phyloP scores from a whole-genome alignment of 2,888 invertebrate species.

The Aphodius granarius region DNA sequence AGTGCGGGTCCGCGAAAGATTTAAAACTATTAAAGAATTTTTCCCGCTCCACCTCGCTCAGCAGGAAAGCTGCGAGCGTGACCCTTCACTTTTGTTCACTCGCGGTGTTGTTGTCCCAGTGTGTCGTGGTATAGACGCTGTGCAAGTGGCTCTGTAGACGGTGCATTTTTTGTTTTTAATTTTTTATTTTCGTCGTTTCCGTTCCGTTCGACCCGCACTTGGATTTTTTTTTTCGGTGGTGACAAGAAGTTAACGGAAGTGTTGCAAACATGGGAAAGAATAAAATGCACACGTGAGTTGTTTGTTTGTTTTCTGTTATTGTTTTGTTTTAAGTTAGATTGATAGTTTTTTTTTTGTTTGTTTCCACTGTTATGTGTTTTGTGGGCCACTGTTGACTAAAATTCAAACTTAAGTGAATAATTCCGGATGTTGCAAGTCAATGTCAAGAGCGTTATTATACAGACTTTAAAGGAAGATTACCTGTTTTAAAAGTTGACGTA shows the following conservation, averaged over 20 bases:
- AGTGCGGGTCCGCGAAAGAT: conserved; percentile 20
- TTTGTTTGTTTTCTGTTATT: background rate
- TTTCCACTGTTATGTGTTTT: background rate
- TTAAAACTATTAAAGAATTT: conserved; percentile 26
- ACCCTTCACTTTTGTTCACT: conserved; percentile 27
- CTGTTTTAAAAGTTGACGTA: background rate
- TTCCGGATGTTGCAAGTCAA: background rate
- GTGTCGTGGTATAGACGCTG: background rate
- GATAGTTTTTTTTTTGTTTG: too few species aligned
- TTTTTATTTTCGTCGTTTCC: background rate
- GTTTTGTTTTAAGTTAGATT: background rate
- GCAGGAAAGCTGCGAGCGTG: conserved; percentile 16
- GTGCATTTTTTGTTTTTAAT: background rate
- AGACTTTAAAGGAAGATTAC: background rate
- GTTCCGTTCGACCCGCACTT: background rate
- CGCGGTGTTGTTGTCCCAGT: background rate
- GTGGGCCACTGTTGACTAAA: background rate
- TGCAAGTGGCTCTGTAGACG: background rate
- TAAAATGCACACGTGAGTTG: conserved; percentile 41
- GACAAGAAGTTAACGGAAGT: background rate
- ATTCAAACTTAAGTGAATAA: background rate
- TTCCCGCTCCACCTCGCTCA: conserved; percentile 23
- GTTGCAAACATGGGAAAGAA: conserved; percentile 37
- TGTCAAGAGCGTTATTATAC: background rate
- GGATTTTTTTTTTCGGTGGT: background rate